Evolutionary conservation across 2,888 invertebrate species (phyloP), one percentile per base, ranked within the genome.

Genomic region (Heteromurus nitidus): DNA sequence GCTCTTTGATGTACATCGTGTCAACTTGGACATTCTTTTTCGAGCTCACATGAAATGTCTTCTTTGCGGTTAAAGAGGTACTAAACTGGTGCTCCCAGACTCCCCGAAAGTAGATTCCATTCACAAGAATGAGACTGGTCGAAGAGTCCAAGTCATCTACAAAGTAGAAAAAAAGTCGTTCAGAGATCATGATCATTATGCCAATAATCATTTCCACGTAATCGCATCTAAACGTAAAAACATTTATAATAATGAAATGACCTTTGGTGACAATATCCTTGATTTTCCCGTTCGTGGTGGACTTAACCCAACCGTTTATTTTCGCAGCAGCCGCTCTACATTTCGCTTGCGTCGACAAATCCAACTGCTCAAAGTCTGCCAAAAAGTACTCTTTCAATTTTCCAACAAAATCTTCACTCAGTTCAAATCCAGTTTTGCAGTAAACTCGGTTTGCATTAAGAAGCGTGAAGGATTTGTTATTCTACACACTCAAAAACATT

Each of bases 91-190:
- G 88, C 58, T 90, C 89, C 95, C 96, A 96, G 44, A 91, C 90
- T 1, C 94, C 94, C 91, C 96, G 96, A 90, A 96, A 96, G 88
- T 96, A 95, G n/a, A 96, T 92, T 0, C 95, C 96, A 88, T 96
- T 96, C 2, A 95, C 92, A 3, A 96, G 91, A 1, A 96, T 93
- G 76, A 95, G 89, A 60, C 93, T 91, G 0, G 95, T 94, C 0
- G 89, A 87, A 0, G 70, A 65, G 88, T 90, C 87, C 0, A 95
- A 88, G 87, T 91, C 90, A 84, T 91, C 92, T 90, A 87, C 2
- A 85, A 31, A 36, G n/a, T n/a, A n/a, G n/a, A n/a, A n/a, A n/a
- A n/a, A n/a, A n/a, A n/a, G n/a, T n/a, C n/a, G n/a, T n/a, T n/a
- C n/a, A n/a, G n/a, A n/a, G n/a, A n/a, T n/a, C n/a, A n/a, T n/a